Percentiles rank a stretch among this genome's conserved stretches.
phyloP scores from a whole-genome alignment of 1,140 invertebrate genomes.

The Brachionus sp. region DNA sequence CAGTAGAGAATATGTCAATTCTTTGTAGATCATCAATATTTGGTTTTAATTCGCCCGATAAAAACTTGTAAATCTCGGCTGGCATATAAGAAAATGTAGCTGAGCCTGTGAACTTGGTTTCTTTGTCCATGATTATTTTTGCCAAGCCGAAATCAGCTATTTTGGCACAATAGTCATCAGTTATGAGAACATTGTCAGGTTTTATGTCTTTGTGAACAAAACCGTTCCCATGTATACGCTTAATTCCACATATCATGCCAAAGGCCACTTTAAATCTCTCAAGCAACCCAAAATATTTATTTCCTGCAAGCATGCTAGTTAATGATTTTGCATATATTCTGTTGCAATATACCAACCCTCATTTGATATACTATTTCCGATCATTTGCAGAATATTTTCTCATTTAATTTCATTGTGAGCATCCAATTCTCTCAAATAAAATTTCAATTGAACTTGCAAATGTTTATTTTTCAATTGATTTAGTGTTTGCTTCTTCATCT shows the following conservation, averaged over 20 bases:
- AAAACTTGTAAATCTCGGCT: neutral
- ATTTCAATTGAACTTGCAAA: neutral
- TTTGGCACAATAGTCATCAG: neutral
- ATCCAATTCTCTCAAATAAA: slow-evolving; percentile 20
- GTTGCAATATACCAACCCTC: neutral
- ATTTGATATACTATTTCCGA: neutral
- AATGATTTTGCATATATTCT: neutral
- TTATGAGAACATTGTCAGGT: neutral
- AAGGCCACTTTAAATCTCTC: neutral
- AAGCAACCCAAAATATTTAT: neutral
- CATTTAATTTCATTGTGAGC: neutral
- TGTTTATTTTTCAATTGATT: neutral
- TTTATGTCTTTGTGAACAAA: neutral
- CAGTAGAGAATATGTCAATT: neutral
- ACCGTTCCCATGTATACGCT: neutral
- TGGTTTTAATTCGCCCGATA: neutral
- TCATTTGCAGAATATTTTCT: neutral
- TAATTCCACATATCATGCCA: too few species aligned
- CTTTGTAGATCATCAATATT: neutral
- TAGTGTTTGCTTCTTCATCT: neutral
- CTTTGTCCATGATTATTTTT: neutral
- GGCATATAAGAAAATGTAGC: neutral
- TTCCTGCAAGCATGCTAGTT: neutral
- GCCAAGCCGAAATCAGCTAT: slow-evolving; percentile 9
- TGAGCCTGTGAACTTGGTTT: neutral